Evolutionary conservation across 2,797 vertebrate species (phyloP).

Genomic region (Danio aesculapii): DNA sequence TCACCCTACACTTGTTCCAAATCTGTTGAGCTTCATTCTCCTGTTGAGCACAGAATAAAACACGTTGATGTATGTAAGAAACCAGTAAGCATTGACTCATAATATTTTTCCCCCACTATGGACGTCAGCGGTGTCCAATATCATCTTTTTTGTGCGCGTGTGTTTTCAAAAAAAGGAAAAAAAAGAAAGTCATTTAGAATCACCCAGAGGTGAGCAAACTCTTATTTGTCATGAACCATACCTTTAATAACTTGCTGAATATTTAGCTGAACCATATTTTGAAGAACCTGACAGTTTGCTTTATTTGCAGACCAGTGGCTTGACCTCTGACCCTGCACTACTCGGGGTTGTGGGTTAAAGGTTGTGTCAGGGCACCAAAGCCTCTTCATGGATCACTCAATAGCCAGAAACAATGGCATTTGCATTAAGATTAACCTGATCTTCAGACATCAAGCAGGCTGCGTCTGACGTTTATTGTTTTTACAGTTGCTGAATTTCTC

Average conservation of each 20-base stretch:
- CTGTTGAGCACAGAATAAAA: no score
- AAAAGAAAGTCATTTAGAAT: no score
- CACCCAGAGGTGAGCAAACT: no score
- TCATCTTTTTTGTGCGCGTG: no score
- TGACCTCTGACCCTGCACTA: conserved; percentile 24
- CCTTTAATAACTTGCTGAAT: background rate
- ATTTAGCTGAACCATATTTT: background rate
- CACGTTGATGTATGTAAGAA: no score
- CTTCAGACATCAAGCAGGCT: background rate
- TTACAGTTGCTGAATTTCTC: background rate
- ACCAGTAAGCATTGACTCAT: no score
- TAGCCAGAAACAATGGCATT: conserved; percentile 25
- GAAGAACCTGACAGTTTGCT: conserved; percentile 27
- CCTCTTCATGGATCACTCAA: conserved; percentile 37
- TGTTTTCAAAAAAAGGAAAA: no score
- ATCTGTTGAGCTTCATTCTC: no score
- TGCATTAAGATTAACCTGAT: background rate
- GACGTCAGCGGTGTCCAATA: no score
- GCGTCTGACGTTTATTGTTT: background rate
- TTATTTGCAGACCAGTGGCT: background rate
- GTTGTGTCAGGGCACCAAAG: conserved; percentile 28
- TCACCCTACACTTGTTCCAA: no score
- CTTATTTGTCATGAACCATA: no score
- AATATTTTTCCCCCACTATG: no score
- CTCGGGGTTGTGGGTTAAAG: conserved; percentile 33